Percentiles rank a stretch among this genome's conserved stretches.
These are phyloP conservation scores for Venturia canescens DNA, from an alignment of 1,140 invertebrate genomes.

Conservation along the genomic window DNA sequence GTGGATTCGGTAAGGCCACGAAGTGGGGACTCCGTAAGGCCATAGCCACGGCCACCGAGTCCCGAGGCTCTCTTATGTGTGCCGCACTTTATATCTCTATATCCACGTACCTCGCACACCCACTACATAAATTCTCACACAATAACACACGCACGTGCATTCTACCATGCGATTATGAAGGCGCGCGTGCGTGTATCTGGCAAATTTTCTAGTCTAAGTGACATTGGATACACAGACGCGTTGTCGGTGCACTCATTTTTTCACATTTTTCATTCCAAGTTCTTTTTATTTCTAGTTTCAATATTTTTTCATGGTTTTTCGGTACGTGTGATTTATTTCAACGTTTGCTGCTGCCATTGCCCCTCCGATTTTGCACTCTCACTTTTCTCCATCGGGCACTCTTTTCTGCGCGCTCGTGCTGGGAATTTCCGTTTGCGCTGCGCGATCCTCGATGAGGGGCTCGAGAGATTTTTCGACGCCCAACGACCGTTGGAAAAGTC, in stretches of 20 bases:
- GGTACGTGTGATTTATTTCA: not conserved
- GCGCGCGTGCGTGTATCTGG: not conserved
- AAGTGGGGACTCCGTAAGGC: slow-evolving; percentile 69
- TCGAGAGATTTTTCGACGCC: too few relatives aligned
- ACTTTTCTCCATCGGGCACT: too few relatives aligned
- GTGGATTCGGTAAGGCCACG: slow-evolving; percentile 49
- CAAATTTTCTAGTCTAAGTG: slow-evolving; percentile 5
- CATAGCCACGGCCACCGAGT: slow-evolving; percentile 76
- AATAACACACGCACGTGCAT: not conserved
- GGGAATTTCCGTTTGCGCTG: too few relatives aligned
- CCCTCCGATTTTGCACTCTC: too few relatives aligned
- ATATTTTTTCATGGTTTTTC: not conserved
- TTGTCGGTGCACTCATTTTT: not conserved
- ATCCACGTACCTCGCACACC: not conserved
- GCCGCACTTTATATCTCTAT: slow-evolving; percentile 4
- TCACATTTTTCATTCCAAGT: not conserved
- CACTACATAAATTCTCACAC: not conserved
- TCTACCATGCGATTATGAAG: not conserved
- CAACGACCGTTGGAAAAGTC: too few relatives aligned
- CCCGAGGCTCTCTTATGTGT: slow-evolving; percentile 47
- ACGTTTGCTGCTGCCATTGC: too few relatives aligned
- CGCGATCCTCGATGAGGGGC: too few relatives aligned
- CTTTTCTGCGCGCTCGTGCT: too few relatives aligned
- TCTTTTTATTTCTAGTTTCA: not conserved
- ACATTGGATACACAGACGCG: not conserved